Evolutionary conservation across 2,888 invertebrate genomes (phyloP).

Genomic region (Lasius fuliginosus): DNA sequence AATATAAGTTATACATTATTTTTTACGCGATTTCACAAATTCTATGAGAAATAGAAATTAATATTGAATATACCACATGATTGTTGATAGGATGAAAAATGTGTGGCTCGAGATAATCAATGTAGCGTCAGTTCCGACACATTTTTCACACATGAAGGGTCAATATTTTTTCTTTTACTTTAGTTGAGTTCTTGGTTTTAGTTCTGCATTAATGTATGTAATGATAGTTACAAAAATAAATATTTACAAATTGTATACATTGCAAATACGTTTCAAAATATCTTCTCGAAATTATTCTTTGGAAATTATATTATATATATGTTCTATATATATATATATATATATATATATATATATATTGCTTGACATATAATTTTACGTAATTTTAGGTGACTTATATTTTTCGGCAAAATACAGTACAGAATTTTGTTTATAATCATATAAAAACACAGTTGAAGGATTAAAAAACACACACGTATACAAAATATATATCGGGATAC

Average conservation of each 20-base stretch:
- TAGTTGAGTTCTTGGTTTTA: background rate
- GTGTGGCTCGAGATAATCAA: background rate
- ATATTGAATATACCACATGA: background rate
- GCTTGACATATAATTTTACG: background rate
- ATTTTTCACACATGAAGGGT: background rate
- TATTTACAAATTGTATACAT: background rate
- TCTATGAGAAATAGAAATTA: background rate
- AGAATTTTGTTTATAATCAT: no score
- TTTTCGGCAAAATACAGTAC: no score
- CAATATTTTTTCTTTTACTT: background rate
- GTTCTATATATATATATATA: no score
- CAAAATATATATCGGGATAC: no score
- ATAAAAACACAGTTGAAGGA: no score
- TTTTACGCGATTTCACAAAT: background rate
- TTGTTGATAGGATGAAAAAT: constrained; percentile 7
- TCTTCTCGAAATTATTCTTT: background rate
- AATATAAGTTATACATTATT: background rate
- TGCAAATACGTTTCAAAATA: background rate
- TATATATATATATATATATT: no score
- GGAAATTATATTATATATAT: background rate
- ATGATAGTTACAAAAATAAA: background rate
- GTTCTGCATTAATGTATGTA: background rate
- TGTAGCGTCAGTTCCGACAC: background rate
- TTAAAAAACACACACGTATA: no score
- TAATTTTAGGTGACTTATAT: background rate